These are phyloP conservation scores for Pogonomyrmex californicus DNA, from an alignment of 1,140 invertebrate genomes.

Conservation along the genomic window DNA sequence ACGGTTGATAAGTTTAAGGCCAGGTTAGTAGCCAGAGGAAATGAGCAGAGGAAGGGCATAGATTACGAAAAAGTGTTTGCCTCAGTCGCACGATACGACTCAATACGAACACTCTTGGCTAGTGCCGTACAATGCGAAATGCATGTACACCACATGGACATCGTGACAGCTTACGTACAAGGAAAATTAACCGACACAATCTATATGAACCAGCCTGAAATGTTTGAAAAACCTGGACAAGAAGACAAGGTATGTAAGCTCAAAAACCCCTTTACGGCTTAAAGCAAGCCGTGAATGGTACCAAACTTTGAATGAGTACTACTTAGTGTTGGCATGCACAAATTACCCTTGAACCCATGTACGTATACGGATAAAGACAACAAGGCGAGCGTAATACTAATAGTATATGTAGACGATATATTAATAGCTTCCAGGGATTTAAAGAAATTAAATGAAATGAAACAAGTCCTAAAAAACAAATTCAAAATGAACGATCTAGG, in stretches of 20 bases:
- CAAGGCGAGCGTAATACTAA: too few species aligned
- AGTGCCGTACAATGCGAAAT: background rate
- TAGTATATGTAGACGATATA: too few species aligned
- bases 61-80: constrained; percentile 66
- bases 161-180: constrained; percentile 24
- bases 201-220: constrained; percentile 31
- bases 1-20: constrained; percentile 79
- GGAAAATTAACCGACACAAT: background rate
- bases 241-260: constrained; percentile 11
- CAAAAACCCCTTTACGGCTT: constrained; percentile 27
- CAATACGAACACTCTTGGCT: background rate
- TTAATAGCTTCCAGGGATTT: too few species aligned
- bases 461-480: too few species aligned
- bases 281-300: constrained; percentile 43
- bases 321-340: too few species aligned
- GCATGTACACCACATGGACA: constrained; percentile 39
- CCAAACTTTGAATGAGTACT: constrained; percentile 1
- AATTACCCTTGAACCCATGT: constrained; percentile 4
- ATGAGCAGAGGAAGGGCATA: constrained; percentile 73
- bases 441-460: too few species aligned
- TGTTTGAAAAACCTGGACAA: background rate
- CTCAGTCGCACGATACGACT: background rate
- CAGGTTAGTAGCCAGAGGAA: constrained; percentile 81
- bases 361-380: background rate
- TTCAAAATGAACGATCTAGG: too few species aligned